Evolutionary conservation across 2,797 vertebrate genomes (phyloP), one percentile per base, ranked within the genome.

Genomic region (Propithecus deckenii): DNA sequence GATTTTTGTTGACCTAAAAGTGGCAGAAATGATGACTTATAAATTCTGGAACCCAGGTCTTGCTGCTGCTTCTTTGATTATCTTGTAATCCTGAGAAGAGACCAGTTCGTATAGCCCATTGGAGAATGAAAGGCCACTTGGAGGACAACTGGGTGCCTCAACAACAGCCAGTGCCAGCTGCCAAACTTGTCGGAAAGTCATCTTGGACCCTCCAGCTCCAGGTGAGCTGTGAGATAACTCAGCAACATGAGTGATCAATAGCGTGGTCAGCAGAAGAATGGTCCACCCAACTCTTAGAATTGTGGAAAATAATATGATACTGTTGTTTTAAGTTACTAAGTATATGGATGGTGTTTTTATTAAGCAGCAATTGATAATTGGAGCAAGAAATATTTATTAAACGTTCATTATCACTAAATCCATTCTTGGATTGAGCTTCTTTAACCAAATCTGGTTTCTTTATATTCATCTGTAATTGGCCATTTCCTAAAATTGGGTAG

Each of bases 391-490:
- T 28, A 55, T 81, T 96, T 81, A 50, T 61, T 91, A 61, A 80
- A 87, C 38, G 67, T 23, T 35, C 48, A 1, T 91, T 67, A 78
- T 1, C 8, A 74, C 28, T 57, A 85, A 76, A 78, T 67, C 3
- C 38, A 12, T 78, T 86, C 43, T 41, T 74, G 20, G 4, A 76
- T 90, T 90, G 32, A 69, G 65, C 5, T 46, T 95, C 67, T 96
- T 35, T 84, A 65, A 92, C 38, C 17, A 81, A 20, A 57, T 50
- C 32, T 23, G 2, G 74, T 91, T 89, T 78, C 52, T 94, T 93
- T 22, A 38, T 43, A 25, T 69, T 75, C 22, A 69, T 46, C 23
- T 92, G 0, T 69, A 61, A 20, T 57, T 72, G 43, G 7, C 2
- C 38, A 94, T 75, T 91, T 96, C 41, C 41, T 32, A 32, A 52